Evolutionary conservation across 2,888 invertebrate species (phyloP), one percentile per base, ranked within the genome.

Genomic region (Polydesmus complanatus): DNA sequence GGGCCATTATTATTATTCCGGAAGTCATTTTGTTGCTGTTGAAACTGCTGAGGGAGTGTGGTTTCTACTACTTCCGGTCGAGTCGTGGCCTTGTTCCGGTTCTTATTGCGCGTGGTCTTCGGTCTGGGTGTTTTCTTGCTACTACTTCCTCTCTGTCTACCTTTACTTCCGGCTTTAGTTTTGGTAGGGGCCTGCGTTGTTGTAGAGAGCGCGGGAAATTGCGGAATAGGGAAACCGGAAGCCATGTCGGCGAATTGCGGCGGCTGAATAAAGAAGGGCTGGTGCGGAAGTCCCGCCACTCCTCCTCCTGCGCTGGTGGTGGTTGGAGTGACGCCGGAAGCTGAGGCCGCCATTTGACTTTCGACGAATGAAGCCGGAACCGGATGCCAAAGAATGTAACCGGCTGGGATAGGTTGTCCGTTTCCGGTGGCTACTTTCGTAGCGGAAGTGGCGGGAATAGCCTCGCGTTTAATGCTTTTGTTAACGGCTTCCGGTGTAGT

Each of bases 351-450:
- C 14, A 37, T 14, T 37, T 37, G 37, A 8, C 37, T 14, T 37
- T 37, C 37, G 14, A 37, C 37, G 5, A 37, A 54, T 11, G 27
- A 25, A 2, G 54, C 48, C 14, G 60, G 60, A 22, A 60, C 60
- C 2, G 60, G 60, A 47, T 60, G 60, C 60, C 60, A 60, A 21
- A 60, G 14, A 27, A 60, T 60, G 49, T 60, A 60, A 14, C 60
- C 60, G 8, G 60, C 60, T 19, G 60, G 60, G 2, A 60, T n/a
- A 19, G 60, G 60, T 1, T 21, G 60, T 1, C 48, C 48, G 5
- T 25, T 25, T 19, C 47, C 56, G 3, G 37, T 11, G 23, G 14
- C 26, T 11, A 18, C 2, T 37, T 14, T 14, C 5, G 14, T 14
- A 5, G 37, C 37, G 5, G 5, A 8, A n/a, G n/a, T n/a, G n/a